Evolutionary conservation across 2,888 invertebrate species (phyloP), one percentile per base, ranked within the genome.

Genomic region (Germaria angustata): DNA sequence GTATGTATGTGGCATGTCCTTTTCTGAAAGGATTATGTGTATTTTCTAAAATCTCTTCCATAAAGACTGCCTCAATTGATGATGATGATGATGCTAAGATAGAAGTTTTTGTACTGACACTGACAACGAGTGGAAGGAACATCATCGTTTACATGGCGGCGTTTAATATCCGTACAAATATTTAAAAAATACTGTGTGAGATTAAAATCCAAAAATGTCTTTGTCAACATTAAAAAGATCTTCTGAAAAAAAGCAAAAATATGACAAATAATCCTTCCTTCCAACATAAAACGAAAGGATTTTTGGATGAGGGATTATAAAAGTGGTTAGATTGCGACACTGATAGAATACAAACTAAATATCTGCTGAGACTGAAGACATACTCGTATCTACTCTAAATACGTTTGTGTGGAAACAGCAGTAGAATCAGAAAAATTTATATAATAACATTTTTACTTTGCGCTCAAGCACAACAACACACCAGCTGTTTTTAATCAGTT

Each of bases 81-180:
- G 36, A 34, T 59, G 59, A 17, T 44, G 20, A 44, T 32, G 15
- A 68, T 66, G 32, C 22, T n/a, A 41, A 41, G 11, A 53, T 59
- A 36, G 1, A 51, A 63, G 44, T 34, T 41, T 59, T 59, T 49
- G 51, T 41, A 51, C 24, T 28, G 7, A 28, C 36, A 61, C 36
- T 44, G 36, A 53, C 41, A 63, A 51, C 17, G 53, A 65, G 63
- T 28, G 22, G 17, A 39, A 39, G 13, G 39, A 39, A 55, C 46
- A 66, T 57, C 36, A 57, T 36, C 68, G 75, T 79, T 82, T 79
- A 79, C 75, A 79, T 79, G 75, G 75, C 79, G 82, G 82, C 86
- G 65, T 78, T 75, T 82, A 82, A 88, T 88, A 88, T 86, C 87
- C 87, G 85, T 82, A 86, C 86, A 88, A 88, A 88, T 88, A 86